Evolutionary conservation across 2,113 vertebrate genomes (phyloP).

Genomic region (Coptodon bakossiorum): DNA sequence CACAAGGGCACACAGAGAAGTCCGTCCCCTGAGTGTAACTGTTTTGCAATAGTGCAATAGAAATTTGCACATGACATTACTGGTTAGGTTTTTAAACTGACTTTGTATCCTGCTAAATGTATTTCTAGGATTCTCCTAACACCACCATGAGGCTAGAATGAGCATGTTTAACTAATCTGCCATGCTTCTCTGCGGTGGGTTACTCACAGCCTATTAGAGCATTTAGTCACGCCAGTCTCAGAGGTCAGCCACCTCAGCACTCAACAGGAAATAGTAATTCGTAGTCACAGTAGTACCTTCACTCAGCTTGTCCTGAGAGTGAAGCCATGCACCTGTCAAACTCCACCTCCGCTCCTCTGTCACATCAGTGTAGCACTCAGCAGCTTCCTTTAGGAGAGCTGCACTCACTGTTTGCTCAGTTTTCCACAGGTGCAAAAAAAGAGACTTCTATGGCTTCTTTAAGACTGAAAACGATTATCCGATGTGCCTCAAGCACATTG

Average conservation of each 20-base stretch:
- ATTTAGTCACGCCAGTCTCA: conserved; percentile 74
- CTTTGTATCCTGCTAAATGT: neutral
- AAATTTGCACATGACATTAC: neutral
- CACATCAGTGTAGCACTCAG: neutral
- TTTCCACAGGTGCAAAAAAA: neutral
- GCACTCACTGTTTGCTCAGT: neutral
- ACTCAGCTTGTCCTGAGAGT: neutral
- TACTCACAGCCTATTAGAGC: conserved; percentile 54
- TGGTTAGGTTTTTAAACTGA: neutral
- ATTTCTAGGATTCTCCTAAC: neutral
- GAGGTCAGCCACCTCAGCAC: conserved; percentile 56
- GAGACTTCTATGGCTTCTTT: neutral
- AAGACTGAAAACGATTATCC: neutral
- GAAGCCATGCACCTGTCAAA: conserved; percentile 24
- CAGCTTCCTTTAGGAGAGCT: neutral
- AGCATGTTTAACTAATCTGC: neutral
- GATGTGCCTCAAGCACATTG: neutral
- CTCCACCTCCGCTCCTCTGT: neutral
- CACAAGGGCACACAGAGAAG: neutral
- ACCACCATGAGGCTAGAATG: neutral
- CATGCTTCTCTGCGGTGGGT: neutral
- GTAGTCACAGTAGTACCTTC: neutral
- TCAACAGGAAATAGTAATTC: conserved; percentile 73
- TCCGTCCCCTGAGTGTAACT: neutral
- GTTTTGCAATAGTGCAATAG: neutral